Evolutionary conservation across 2,113 vertebrate genomes (phyloP), one percentile per base, ranked within the genome.

Genomic region (Muscicapa adusta): DNA sequence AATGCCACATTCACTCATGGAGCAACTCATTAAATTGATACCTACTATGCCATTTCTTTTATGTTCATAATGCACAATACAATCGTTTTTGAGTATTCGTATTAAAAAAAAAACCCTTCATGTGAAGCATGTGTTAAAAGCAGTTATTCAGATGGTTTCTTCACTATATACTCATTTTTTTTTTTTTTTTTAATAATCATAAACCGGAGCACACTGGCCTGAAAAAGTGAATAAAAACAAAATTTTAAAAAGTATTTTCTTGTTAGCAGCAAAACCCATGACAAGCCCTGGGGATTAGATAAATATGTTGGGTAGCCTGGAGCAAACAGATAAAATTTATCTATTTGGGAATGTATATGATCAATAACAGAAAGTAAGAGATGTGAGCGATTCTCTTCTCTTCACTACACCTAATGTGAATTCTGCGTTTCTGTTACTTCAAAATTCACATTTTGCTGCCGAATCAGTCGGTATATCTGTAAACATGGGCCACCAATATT

Each of bases 1-100:
- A 14, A 9, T 29, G 14, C 10, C 31, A 14, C 17, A 47, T 60
- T 83, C 36, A 43, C 36, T 28, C 38, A 26, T 78, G 29, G 25
- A 65, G 29, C 3, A 4, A 5, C 16, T 70, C 0, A 0, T 47
- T 51, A 61, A 33, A n/a, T 67, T 54, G 60, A 31, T n/a, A 36
- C 8, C 26, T 9, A 28, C 26, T 67, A 6, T 63, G 18, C 34
- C 5, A 22, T 8, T 19, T 36, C 12, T 50, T 53, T 12, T 29
- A 12, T 31, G 20, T 60, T 63, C 34, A 24, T 58, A 38, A 50
- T 48, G 78, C 42, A 26, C 2, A 5, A 7, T 62, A 17, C 14
- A 45, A 17, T 40, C 67, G 9, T 2, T 87, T 72, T 34, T 29
- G 9, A 75, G 57, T 10, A 29, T 54, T 91, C 14, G 40, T 11